Evolutionary conservation across 2,888 invertebrate species (phyloP), one percentile per base, ranked within the genome.

Genomic region (Aporophyla nigra): DNA sequence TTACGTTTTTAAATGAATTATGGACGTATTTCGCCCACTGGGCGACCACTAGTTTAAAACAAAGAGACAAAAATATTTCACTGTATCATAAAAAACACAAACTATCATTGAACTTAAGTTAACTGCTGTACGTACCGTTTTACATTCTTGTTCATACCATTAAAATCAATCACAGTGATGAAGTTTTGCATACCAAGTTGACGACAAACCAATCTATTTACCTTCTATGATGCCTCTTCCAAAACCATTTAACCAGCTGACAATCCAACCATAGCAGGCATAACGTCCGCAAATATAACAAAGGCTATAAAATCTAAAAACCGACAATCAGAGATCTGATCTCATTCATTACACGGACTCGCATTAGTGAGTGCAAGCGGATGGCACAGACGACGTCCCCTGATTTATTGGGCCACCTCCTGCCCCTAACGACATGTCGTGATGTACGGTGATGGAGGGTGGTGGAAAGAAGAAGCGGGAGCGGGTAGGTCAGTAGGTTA

Each of bases 341-440:
- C 95, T 95, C 96, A 96, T 96, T 95, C 95, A 96, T 96, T 95
- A 96, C 93, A 85, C 85, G 86, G 87, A 87, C 91, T 92, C 93
- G 92, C 95, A 95, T 94, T 95, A 95, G 93, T 90, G 91, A 90
- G 87, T 94, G 95, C 94, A 94, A 90, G 92, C 92, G 91, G 91
- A 92, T 92, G 92, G 92, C 95, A 93, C 90, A 95, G 95, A 95
- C 95, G 96, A 94, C 95, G 93, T 88, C 87, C 87, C 91, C 93
- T 95, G 96, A 96, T 96, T 96, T 96, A 96, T 96, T 91, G 94
- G 95, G 93, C 96, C 96, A 96, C 96, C 96, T 96, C 94, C 95
- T 96, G 96, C 95, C 95, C 96, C 94, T 95, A 96, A 96, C 96
- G 96, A 96, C 96, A 96, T 93, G 89, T 91, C 85, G 95, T 96